These are phyloP conservation scores for Sebastes vulpes DNA, from an alignment of 2,797 vertebrate genomes.

Conservation along the genomic window DNA sequence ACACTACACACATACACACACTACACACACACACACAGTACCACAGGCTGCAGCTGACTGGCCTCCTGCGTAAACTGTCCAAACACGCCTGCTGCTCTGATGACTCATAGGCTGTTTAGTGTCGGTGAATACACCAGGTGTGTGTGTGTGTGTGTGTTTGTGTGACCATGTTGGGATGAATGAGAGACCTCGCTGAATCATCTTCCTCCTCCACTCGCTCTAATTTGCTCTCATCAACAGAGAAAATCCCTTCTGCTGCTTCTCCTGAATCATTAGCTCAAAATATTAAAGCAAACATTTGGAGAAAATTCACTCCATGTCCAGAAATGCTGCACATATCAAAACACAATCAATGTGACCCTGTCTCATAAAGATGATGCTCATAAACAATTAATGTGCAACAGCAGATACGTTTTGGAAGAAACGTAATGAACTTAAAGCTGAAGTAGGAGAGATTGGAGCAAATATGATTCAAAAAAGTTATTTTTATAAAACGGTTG, in stretches of 20 bases:
- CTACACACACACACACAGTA: not conserved
- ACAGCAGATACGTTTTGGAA: not conserved
- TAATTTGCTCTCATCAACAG: conserved; percentile 25
- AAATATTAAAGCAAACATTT: not conserved
- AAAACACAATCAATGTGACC: not conserved
- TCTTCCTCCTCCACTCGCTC: conserved; percentile 36
- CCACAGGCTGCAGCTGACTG: conserved; percentile 36
- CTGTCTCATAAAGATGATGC: not conserved
- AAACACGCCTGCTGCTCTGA: conserved; percentile 51
- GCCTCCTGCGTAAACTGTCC: conserved; percentile 42
- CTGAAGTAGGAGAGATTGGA: too few species aligned
- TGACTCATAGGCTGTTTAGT: conserved; percentile 57
- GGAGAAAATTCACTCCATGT: not conserved
- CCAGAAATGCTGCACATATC: not conserved
- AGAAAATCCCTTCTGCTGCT: conserved; percentile 33
- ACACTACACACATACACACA: conserved; percentile 1
- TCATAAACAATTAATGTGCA: not conserved
- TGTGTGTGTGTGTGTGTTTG: conserved; percentile 2
- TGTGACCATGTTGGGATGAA: conserved; percentile 22
- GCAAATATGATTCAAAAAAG: too few species aligned
- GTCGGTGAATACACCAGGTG: conserved; percentile 43
- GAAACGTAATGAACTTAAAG: not conserved
- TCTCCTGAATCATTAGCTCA: not conserved
- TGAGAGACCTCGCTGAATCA: conserved; percentile 49
- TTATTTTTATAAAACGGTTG: too few species aligned